Evolutionary conservation across 2,888 invertebrate genomes (phyloP).

Genomic region (Tenthredo amoena): DNA sequence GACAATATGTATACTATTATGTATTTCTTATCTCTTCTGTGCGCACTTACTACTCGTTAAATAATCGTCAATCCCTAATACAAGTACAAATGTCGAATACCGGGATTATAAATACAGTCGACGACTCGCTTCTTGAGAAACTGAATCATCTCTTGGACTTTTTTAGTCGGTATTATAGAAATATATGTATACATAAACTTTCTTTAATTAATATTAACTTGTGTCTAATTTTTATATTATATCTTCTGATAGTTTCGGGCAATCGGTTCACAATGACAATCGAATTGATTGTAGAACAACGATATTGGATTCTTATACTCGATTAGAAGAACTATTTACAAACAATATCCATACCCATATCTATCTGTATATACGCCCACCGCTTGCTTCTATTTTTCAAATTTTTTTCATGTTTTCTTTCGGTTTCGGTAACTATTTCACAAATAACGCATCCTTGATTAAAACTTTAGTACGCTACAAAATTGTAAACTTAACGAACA

Average conservation of each 20-base stretch:
- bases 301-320: background rate
- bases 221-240: background rate
- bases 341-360: constrained; percentile 12
- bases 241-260: constrained; percentile 33
- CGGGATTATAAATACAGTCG: background rate
- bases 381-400: background rate
- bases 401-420: background rate
- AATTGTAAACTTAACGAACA: constrained; percentile 26
- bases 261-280: background rate
- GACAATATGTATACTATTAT: background rate
- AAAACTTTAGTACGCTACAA: constrained; percentile 11
- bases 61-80: background rate
- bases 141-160: background rate
- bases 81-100: background rate
- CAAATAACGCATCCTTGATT: constrained; percentile 17
- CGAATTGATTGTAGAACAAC: background rate
- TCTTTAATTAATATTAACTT: background rate
- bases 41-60: background rate
- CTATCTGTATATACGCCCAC: background rate
- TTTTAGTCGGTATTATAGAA: constrained; percentile 1
- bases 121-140: constrained; percentile 9
- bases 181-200: constrained; percentile 8
- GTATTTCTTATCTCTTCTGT: background rate
- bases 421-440: constrained; percentile 28
- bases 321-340: constrained; percentile 23